Evolutionary conservation across 2,797 vertebrate species (phyloP).

Genomic region (Kryptopterus vitreolus): DNA sequence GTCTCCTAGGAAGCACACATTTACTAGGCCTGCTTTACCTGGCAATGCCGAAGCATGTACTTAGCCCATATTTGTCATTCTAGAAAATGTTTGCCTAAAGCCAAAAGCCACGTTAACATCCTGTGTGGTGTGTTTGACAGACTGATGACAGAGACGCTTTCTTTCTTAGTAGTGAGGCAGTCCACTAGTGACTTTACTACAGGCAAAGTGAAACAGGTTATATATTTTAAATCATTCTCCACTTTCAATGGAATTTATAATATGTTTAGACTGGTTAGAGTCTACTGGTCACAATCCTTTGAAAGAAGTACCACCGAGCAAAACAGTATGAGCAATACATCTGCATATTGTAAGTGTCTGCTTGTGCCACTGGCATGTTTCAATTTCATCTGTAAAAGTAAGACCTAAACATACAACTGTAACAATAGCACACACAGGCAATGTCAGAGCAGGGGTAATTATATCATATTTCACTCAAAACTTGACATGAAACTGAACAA

Average conservation of each 20-base stretch:
- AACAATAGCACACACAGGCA: background rate
- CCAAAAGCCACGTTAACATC: slow-evolving; percentile 34
- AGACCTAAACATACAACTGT: background rate
- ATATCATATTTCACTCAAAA: background rate
- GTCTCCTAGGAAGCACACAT: slow-evolving; percentile 46
- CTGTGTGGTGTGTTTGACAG: slow-evolving; percentile 50
- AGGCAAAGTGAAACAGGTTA: slow-evolving; percentile 16
- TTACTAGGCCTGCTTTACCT: slow-evolving; percentile 26
- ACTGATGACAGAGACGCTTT: slow-evolving; percentile 53
- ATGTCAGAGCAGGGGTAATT: background rate
- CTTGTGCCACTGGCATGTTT: background rate
- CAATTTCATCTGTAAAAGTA: background rate
- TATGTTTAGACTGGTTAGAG: background rate
- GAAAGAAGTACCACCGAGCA: background rate
- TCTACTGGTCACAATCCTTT: no score
- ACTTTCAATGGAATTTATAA: background rate
- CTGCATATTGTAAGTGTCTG: background rate
- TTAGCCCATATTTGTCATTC: slow-evolving; percentile 34
- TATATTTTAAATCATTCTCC: background rate
- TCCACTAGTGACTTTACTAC: slow-evolving; percentile 35
- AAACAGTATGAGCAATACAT: background rate
- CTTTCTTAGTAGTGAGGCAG: slow-evolving; percentile 40
- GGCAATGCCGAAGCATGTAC: slow-evolving; percentile 37
- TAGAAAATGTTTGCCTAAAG: slow-evolving; percentile 50
- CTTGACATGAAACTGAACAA: background rate